These are phyloP conservation scores for Haemorhous mexicanus DNA, from an alignment of 2,113 vertebrate species.

Conservation along the genomic window DNA sequence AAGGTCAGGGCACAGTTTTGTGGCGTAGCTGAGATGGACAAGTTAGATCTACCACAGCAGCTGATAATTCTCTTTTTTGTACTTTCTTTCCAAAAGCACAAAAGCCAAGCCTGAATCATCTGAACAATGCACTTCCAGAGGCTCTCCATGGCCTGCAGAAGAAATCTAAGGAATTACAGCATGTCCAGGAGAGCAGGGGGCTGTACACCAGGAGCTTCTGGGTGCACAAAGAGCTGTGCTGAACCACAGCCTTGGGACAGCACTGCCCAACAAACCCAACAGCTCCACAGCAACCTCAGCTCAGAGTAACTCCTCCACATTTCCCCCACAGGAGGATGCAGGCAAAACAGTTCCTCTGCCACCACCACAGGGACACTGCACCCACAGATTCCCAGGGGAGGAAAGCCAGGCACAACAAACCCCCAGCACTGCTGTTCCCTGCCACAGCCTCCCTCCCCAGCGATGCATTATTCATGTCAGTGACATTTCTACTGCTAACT, in stretches of 20 bases:
- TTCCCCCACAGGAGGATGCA: neutral
- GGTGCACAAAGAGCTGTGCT: neutral
- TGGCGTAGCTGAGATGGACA: neutral
- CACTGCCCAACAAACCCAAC: neutral
- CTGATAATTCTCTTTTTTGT: neutral
- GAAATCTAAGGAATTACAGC: neutral
- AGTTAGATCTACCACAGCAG: neutral
- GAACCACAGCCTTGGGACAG: neutral
- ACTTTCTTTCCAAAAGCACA: neutral
- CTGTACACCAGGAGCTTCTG: accelerated
- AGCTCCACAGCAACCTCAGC: neutral
- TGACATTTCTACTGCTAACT: neutral
- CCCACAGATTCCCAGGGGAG: neutral
- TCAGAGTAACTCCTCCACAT: neutral
- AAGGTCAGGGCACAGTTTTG: neutral
- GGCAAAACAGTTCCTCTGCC: neutral
- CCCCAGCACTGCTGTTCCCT: neutral
- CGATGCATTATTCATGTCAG: neutral
- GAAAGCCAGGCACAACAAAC: neutral
- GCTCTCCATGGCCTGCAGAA: neutral
- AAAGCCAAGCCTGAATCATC: neutral
- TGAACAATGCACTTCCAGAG: neutral
- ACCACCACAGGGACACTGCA: accelerated
- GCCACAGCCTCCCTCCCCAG: neutral
- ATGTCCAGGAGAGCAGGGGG: accelerated